Base-by-base conservation (phyloP, 2,888 invertebrate genomes). In the Drosophila affinis region DNA sequence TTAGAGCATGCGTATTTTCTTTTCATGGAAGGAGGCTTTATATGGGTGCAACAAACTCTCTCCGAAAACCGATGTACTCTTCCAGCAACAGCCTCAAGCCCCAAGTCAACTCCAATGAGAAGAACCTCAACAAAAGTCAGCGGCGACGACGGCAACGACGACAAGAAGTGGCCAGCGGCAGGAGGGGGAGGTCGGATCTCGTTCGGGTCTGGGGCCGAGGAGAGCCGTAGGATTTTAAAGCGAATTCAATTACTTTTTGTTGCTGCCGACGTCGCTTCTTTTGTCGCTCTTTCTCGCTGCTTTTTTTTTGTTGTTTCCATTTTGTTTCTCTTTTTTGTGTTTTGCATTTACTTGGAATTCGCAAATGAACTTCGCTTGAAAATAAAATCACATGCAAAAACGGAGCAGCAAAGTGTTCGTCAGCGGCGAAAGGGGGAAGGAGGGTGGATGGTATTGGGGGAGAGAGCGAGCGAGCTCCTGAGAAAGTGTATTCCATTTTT, bases 321-420 rank as follows among this genome's bases (percentile, higher is more conserved):
- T 61, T 62, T 79, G 54, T 70, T 76, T 39, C n/a, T 39, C 39
- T 44, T 55, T 3, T 49, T 18, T 48, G 60, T 69, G 34, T 53
- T 68, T 76, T 86, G 76, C 76, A 83, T 72, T 88, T 86, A 87
- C 85, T 89, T 67, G 89, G 85, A 86, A 86, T 89, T 86, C 73
- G 80, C 83, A 86, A 86, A 89, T 85, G 89, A 86, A 86, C 83
- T 89, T 87, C 85, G 89, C 83, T 87, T 78, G 89, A 89, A 86
- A 89, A 86, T 69, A 81, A 87, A 88, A 88, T 88, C 83, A 87
- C 86, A 85, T 86, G 84, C 84, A 87, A 85, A 39, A 86, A 78
- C 78, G 69, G 72, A 77, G 70, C 75, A 68, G 84, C 75, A 81
- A 79, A 81, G 77, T 78, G 75, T 84, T 81, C 21, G 34, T 9